Evolutionary conservation across 2,888 invertebrate genomes (phyloP), one percentile per base, ranked within the genome.

Genomic region (Hirtodrosophila duncani): DNA sequence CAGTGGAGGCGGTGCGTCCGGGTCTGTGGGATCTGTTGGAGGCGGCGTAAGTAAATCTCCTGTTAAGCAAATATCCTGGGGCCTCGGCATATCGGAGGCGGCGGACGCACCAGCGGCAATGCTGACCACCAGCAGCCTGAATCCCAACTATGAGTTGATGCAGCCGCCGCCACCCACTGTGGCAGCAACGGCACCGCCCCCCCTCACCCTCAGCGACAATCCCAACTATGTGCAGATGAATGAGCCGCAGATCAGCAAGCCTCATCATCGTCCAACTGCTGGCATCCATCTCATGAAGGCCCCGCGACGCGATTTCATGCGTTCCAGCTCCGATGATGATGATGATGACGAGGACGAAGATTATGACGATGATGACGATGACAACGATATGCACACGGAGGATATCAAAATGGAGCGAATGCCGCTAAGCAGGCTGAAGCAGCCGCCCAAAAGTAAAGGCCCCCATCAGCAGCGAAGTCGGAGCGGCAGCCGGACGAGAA

Each of bases 381-480:
- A 60, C 6, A 67, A 59, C 10, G 75, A 79, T 31, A 55, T 57
- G 38, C 70, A 69, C 3, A 68, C 64, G 21, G 82, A 74, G 23
- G 67, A 82, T 50, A 83, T 83, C 2, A 80, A 83, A 63, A 77
- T 82, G 67, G 83, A 83, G 52, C 75, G 80, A 3, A 79, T 83
- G 53, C 81, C 81, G 7, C 56, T 81, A 9, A 79, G 77, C 33
- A 65, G 79, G 1, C 57, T 52, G 13, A 59, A 63, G 41, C 69
- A 58, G 18, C 60, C 57, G 6, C 58, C 9, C 67, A 49, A 7
- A 29, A 45, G 6, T 26, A 41, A 10, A 38, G 56, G 26, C 14
- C 11, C 41, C n/a, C 41, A 63, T 36, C 24, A 41, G 29, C 39
- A 70, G 49, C 60, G 72, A 36, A 79, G 74, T 59, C 67, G 74